Conservation (phyloP, 2,797 vertebrate species). For the Psittacula derbiana region DNA sequence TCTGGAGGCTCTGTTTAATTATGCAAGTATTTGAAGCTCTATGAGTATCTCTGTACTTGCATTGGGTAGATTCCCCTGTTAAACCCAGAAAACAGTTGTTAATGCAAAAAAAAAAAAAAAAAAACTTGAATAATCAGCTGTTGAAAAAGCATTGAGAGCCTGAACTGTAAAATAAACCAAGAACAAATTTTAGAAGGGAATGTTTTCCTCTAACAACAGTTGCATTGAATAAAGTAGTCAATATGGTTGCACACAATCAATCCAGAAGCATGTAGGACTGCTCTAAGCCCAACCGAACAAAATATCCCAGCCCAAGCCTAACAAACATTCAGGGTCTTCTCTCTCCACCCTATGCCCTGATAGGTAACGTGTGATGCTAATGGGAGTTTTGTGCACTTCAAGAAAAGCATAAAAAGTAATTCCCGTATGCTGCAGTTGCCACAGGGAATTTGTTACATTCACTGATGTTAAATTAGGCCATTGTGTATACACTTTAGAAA, state of each 20-base stretch:
- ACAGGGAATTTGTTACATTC: conserved; percentile 55
- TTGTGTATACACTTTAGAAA: conserved; percentile 55
- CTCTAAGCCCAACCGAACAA: not conserved
- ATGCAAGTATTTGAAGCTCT: not conserved
- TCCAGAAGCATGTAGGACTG: not conserved
- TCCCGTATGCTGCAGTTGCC: conserved; percentile 62
- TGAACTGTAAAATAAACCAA: not conserved
- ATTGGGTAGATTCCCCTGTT: not conserved
- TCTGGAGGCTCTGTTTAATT: conserved; percentile 23
- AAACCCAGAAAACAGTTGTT: not conserved
- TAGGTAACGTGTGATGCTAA: not conserved
- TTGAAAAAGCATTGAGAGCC: not conserved
- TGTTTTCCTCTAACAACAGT: not conserved
- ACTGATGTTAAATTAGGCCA: conserved; percentile 63
- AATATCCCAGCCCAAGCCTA: not conserved
- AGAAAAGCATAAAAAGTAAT: conserved; percentile 47
- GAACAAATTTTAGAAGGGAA: not conserved
- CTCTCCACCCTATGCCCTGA: not conserved
- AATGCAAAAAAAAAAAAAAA: not conserved
- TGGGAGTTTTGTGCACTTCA: conserved; percentile 33
- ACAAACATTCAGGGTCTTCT: not conserved
- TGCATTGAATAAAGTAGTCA: not conserved
- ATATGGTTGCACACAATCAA: not conserved
- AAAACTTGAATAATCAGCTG: not conserved
- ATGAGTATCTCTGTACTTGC: not conserved